These are phyloP conservation scores for Prinia subflava DNA, from an alignment of 2,113 vertebrate species.

Conservation along the genomic window DNA sequence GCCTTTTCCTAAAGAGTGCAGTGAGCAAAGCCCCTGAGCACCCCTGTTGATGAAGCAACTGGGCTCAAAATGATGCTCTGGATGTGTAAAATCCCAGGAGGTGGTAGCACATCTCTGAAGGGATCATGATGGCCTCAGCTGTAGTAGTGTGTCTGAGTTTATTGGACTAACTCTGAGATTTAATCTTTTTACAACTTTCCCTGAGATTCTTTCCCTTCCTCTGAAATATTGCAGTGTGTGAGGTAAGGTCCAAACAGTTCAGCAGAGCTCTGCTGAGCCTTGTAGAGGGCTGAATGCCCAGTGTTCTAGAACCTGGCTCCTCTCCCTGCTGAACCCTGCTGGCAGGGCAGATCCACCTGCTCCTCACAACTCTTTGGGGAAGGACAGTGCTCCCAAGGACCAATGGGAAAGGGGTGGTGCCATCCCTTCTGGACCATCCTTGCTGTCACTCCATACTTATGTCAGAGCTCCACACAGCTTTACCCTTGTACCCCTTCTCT, in stretches of 20 bases:
- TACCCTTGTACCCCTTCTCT: background rate
- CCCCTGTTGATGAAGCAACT: background rate
- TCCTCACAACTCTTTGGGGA: background rate
- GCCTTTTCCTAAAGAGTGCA: background rate
- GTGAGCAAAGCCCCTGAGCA: background rate
- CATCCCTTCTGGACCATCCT: background rate
- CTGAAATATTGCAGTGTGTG: background rate
- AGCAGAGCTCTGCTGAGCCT: background rate
- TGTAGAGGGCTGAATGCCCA: background rate
- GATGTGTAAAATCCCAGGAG: fast-evolving
- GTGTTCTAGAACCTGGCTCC: background rate
- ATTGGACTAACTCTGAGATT: background rate
- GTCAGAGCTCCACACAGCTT: background rate
- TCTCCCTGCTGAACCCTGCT: background rate
- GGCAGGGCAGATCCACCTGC: background rate
- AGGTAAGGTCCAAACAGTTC: background rate
- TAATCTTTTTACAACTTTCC: background rate
- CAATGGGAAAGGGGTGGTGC: fast-evolving
- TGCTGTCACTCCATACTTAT: background rate
- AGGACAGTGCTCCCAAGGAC: background rate
- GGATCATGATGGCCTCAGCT: background rate
- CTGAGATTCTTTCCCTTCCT: background rate
- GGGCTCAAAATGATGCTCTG: background rate
- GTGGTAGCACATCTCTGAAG: background rate
- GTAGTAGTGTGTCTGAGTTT: background rate